Evolutionary conservation across 2,888 invertebrate genomes (phyloP).

Genomic region (Boloria selene): DNA sequence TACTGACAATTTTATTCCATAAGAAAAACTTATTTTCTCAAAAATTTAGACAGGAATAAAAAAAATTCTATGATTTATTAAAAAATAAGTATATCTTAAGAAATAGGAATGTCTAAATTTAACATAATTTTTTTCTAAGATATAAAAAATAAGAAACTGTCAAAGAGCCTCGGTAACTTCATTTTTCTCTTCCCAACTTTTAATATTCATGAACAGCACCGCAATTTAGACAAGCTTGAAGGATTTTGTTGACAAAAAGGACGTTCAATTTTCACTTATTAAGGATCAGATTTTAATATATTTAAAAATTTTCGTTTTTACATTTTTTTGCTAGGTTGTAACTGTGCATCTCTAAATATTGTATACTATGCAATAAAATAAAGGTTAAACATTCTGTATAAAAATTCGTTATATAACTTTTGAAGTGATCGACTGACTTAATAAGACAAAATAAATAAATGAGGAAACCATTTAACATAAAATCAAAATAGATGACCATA

Average conservation of each 20-base stretch:
- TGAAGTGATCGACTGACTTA: no score
- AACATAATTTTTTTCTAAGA: constrained; percentile 14
- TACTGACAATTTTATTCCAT: not conserved
- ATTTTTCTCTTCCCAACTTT: constrained; percentile 19
- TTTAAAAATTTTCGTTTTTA: not conserved
- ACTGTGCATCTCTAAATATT: no score
- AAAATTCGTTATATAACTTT: no score
- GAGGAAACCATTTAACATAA: not conserved
- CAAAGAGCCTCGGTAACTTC: constrained; percentile 17
- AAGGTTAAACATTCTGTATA: no score
- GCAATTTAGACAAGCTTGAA: constrained; percentile 22
- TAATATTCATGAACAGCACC: constrained; percentile 23
- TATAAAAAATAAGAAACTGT: constrained; percentile 16
- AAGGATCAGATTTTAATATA: constrained; percentile 3
- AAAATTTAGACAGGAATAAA: no score
- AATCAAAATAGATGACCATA: no score
- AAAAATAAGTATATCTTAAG: not conserved
- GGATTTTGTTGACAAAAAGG: constrained; percentile 19
- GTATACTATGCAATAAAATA: no score
- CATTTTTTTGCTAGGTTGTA: not conserved
- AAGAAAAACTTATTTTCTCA: no score
- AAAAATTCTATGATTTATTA: not conserved
- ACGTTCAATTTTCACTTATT: constrained; percentile 17
- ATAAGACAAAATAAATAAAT: no score
- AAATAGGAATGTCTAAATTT: not conserved